Evolutionary conservation across 2,888 invertebrate genomes (phyloP).

Genomic region (Neoscelio sp.): DNA sequence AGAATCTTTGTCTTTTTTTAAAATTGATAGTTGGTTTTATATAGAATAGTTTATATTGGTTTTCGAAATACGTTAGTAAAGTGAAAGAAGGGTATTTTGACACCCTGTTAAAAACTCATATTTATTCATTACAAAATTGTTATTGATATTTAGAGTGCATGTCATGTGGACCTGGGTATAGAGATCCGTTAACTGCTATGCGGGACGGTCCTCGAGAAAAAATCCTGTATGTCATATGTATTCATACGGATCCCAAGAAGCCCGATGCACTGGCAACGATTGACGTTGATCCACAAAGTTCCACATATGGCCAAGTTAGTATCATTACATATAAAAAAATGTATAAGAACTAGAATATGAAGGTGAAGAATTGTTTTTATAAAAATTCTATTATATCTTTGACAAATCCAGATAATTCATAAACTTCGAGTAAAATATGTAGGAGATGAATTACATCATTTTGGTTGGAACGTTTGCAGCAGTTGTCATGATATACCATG

Average conservation of each 20-base stretch:
- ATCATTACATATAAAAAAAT: background rate
- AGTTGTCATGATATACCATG: constrained; percentile 89
- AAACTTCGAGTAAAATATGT: constrained; percentile 90
- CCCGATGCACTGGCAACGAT: constrained; percentile 96
- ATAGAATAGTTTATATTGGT: too few relatives aligned
- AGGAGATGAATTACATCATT: constrained; percentile 97
- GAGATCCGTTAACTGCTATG: constrained; percentile 92
- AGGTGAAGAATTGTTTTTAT: too few relatives aligned
- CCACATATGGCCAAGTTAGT: constrained; percentile 91
- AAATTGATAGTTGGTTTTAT: too few relatives aligned
- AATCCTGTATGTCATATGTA: constrained; percentile 94
- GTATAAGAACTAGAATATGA: too few relatives aligned
- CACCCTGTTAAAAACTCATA: too few relatives aligned
- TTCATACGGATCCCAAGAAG: constrained; percentile 90
- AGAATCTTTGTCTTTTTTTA: too few relatives aligned
- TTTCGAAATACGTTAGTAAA: too few relatives aligned
- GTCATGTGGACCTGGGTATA: constrained; percentile 89
- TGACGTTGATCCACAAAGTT: constrained; percentile 94
- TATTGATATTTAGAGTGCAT: constrained; percentile 54
- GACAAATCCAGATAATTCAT: constrained; percentile 94
- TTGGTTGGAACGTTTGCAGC: constrained; percentile 98
- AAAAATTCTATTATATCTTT: too few relatives aligned
- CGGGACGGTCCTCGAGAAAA: constrained; percentile 92
- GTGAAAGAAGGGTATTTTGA: too few relatives aligned
- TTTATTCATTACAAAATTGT: too few relatives aligned